Conservation (phyloP, 2,888 invertebrate species). For the Drosophila affinis region DNA sequence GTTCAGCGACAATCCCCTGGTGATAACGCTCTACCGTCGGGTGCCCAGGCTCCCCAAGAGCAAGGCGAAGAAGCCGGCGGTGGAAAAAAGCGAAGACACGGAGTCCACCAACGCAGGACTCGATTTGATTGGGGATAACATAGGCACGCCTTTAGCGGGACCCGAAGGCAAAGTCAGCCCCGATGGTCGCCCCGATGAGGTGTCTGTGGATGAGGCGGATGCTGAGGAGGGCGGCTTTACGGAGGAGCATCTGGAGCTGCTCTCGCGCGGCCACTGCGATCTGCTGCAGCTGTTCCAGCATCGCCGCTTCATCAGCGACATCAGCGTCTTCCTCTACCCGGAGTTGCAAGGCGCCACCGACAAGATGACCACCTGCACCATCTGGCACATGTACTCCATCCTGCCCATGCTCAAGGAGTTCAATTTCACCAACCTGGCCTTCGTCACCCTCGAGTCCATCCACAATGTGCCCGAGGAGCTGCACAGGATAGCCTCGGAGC, state of each 20-base stretch:
- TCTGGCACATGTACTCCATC: slow-evolving; percentile 79
- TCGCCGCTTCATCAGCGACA: slow-evolving; percentile 59
- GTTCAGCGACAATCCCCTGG: slow-evolving; percentile 72
- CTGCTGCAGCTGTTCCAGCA: slow-evolving; percentile 60
- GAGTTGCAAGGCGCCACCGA: slow-evolving; percentile 15
- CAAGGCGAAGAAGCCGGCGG: neutral
- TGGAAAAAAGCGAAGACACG: neutral
- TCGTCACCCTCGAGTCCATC: slow-evolving; percentile 72
- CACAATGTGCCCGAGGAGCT: slow-evolving; percentile 64
- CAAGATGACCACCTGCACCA: slow-evolving; percentile 46
- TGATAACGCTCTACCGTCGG: slow-evolving; percentile 69
- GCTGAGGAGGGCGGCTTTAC: slow-evolving; percentile 32
- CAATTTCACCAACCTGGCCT: slow-evolving; percentile 66
- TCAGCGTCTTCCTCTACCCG: slow-evolving; percentile 56
- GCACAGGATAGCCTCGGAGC: slow-evolving; percentile 28
- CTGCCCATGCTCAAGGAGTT: slow-evolving; percentile 70
- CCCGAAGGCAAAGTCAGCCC: neutral
- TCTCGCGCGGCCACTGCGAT: slow-evolving; percentile 67
- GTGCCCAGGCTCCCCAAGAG: slow-evolving; percentile 51
- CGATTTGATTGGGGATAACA: neutral
- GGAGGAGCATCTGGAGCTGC: slow-evolving; percentile 52
- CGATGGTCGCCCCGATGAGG: neutral
- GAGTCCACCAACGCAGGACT: too few relatives aligned
- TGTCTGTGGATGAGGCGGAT: slow-evolving; percentile 4
- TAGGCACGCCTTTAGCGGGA: neutral